A percentile compares a stretch with the other conserved stretches of the same genome.
Conservation (phyloP, 2,797 vertebrate species). For the Percopsis omiscomaycus region DNA sequence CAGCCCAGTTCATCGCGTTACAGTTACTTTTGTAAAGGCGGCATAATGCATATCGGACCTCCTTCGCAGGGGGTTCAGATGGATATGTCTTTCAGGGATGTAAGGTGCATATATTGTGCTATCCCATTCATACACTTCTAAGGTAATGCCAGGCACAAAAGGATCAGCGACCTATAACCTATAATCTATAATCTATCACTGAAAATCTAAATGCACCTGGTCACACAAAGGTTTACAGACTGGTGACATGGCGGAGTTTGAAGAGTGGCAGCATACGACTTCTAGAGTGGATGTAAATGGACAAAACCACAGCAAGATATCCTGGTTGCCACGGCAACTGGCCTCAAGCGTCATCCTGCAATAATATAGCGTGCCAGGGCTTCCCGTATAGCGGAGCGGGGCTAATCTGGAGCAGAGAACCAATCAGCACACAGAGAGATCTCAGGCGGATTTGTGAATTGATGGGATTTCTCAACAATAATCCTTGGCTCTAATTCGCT, state of each 20-base stretch:
- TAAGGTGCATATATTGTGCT: too few relatives aligned
- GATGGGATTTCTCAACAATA: conserved; percentile 15
- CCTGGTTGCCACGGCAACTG: conserved; percentile 62
- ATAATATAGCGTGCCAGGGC: conserved; percentile 25
- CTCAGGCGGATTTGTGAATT: conserved; percentile 14
- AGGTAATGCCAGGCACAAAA: too few relatives aligned
- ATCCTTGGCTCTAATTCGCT: background rate
- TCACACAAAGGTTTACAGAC: background rate
- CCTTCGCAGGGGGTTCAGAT: too few relatives aligned
- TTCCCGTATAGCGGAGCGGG: conserved; percentile 5
- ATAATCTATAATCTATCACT: too few relatives aligned
- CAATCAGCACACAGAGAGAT: conserved; percentile 13
- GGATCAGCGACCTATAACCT: too few relatives aligned
- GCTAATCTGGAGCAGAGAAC: conserved; percentile 16
- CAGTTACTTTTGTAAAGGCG: too few relatives aligned
- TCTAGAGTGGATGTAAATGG: conserved; percentile 27
- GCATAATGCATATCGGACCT: too few relatives aligned
- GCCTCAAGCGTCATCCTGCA: conserved; percentile 30
- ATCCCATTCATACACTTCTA: too few relatives aligned
- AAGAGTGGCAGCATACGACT: conserved; percentile 12
- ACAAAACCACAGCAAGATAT: conserved; percentile 41
- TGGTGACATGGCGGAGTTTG: background rate
- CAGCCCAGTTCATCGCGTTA: too few relatives aligned
- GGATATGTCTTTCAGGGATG: too few relatives aligned
- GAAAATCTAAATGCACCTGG: too few relatives aligned